A percentile compares a stretch with the other conserved stretches of the same genome.
Conservation (phyloP, 1,140 invertebrate genomes). For the Leguminivora glycinivorella region DNA sequence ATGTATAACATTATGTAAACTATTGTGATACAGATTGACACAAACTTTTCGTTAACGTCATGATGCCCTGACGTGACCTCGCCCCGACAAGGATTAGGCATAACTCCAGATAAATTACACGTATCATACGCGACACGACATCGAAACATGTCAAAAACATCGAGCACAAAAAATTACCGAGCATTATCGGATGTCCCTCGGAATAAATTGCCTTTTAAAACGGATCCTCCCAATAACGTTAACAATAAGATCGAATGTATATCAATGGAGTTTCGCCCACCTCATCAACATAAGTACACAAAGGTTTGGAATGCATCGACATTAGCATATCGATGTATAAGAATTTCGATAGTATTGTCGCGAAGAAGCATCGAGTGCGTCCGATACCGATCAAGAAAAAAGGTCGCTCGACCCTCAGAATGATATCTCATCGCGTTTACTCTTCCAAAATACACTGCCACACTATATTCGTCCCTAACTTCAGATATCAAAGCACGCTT, state of each 20-base stretch:
- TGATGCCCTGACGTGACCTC: constrained; percentile 9
- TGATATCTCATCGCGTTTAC: constrained; percentile 37
- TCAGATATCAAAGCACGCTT: constrained; percentile 3
- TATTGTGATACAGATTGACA: not conserved
- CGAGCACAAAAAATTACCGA: constrained; percentile 42
- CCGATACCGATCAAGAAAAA: constrained; percentile 67
- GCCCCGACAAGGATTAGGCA: constrained; percentile 18
- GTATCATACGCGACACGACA: constrained; percentile 35
- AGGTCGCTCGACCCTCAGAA: constrained; percentile 54
- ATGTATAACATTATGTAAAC: too few species aligned
- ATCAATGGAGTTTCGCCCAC: constrained; percentile 75
- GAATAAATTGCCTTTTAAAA: constrained; percentile 74
- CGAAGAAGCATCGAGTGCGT: constrained; percentile 59
- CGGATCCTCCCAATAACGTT: constrained; percentile 62
- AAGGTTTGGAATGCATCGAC: constrained; percentile 67
- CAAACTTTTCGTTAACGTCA: not conserved
- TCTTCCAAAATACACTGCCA: constrained; percentile 20
- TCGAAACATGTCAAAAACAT: constrained; percentile 33
- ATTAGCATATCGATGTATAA: constrained; percentile 70
- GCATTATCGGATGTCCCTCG: constrained; percentile 54
- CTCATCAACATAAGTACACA: constrained; percentile 75
- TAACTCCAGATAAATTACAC: constrained; percentile 31
- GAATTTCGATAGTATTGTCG: constrained; percentile 67
- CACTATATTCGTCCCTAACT: constrained; percentile 41
- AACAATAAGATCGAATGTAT: constrained; percentile 71